Conservation (phyloP, 2,113 vertebrate species). For the Lophotis ruficrista region DNA sequence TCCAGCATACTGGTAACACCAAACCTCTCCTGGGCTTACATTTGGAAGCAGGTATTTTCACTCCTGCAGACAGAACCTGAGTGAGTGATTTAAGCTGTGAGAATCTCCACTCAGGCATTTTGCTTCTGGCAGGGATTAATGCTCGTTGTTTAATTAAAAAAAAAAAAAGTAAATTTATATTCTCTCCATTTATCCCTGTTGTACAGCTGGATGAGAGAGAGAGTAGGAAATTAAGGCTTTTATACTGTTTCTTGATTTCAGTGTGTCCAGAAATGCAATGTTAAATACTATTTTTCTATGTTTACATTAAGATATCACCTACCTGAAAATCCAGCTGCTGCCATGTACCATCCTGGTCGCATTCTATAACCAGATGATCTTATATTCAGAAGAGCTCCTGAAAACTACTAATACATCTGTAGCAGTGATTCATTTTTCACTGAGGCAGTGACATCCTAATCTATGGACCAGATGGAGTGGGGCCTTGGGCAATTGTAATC, state of each 20-base stretch:
- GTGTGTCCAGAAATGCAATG: background rate
- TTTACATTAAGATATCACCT: background rate
- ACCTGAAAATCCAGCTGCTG: conserved; percentile 6
- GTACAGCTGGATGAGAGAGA: background rate
- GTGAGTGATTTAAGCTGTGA: background rate
- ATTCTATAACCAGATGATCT: background rate
- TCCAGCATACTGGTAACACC: background rate
- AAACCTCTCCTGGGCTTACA: background rate
- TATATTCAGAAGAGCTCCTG: background rate
- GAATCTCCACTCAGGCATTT: background rate
- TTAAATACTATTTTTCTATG: background rate
- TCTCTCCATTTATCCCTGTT: background rate
- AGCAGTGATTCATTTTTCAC: conserved; percentile 55
- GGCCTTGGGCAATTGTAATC: conserved; percentile 64
- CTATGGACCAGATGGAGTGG: conserved; percentile 59
- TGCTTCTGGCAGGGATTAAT: background rate
- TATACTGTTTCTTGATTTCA: background rate
- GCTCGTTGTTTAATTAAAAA: background rate
- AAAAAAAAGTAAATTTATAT: background rate
- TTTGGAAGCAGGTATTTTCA: background rate
- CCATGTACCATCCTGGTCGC: background rate
- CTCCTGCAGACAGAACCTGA: background rate
- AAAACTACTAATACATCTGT: conserved; percentile 24
- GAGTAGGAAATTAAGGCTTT: background rate
- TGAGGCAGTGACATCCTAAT: conserved; percentile 51